Evolutionary conservation across 2,113 vertebrate species (phyloP), one percentile per base, ranked within the genome.

Genomic region (Onychostoma macrolepis): DNA sequence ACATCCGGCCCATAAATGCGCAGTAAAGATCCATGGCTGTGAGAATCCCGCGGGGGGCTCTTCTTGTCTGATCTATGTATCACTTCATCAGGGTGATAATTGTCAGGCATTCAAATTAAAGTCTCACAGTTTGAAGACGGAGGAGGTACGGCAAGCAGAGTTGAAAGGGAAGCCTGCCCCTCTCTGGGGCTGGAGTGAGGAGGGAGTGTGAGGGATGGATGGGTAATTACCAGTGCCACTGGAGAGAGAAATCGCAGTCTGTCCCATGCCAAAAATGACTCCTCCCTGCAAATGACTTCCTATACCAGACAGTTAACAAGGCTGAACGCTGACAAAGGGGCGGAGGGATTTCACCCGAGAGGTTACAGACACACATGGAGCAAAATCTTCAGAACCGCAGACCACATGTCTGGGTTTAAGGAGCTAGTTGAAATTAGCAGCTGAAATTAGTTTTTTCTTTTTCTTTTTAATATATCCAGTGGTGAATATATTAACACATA

Each of bases 281-380:
- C 92, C 92, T 92, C 93, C 92, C 92, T 92, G 81, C 88, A 92
- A 94, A 94, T 92, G 83, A 93, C 93, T 92, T 92, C 93, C 92
- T 91, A 88, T 82, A 89, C 84, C 87, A 91, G 91, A 93, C 91
- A 92, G 93, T 89, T 86, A 92, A 89, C 85, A 88, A 91, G 69
- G 76, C 87, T 82, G 77, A 74, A 90, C 90, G 87, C 65, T 79
- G 26, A 74, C 45, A 86, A 80, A 81, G 19, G 26, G 76, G 69
- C 0, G 26, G 33, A 26, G 43, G 65, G 76, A 30, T 36, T 53
- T 69, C 19, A 28, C 85, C 67, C 56, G 71, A 43, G 84, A 88
- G 92, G 90, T 89, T 87, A 87, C 74, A 90, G 67, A 48, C 17
- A 19, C 28, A 83, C 65, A 83, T 71, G 26, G n/a, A 56, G 17